Conservation (phyloP, 2,797 vertebrate species). For the Gymnodraco acuticeps region DNA sequence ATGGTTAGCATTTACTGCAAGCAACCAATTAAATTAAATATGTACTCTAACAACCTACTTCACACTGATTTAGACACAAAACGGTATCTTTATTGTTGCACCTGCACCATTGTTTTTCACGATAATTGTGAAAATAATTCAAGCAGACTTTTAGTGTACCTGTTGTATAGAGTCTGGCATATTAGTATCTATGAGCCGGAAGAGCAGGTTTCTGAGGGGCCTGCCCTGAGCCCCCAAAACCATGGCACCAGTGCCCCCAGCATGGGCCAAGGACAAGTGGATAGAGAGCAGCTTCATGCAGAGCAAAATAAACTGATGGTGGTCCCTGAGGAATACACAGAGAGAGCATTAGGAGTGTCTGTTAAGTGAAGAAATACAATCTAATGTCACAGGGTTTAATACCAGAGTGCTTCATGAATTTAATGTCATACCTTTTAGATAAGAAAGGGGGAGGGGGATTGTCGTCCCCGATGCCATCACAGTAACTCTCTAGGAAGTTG, state of each 20-base stretch:
- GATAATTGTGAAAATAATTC: not conserved
- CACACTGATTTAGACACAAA: not conserved
- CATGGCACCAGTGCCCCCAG: slow-evolving; percentile 86
- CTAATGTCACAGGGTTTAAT: no score
- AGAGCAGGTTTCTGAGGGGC: slow-evolving; percentile 87
- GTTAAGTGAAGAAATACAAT: not conserved
- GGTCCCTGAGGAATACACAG: slow-evolving; percentile 78
- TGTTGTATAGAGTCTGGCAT: slow-evolving; percentile 89
- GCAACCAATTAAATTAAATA: not conserved
- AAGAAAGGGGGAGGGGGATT: slow-evolving; percentile 84
- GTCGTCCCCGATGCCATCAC: slow-evolving; percentile 83
- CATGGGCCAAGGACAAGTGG: slow-evolving; percentile 88
- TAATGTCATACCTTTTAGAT: slow-evolving; percentile 80
- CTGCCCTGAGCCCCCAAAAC: slow-evolving; percentile 87
- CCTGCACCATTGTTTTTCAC: not conserved
- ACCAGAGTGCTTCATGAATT: not conserved
- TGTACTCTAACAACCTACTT: not conserved
- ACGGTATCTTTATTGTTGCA: not conserved
- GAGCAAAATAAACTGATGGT: slow-evolving; percentile 88
- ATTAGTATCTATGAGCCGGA: slow-evolving; percentile 88
- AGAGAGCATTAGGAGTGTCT: slow-evolving; percentile 16
- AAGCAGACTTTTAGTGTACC: slow-evolving; percentile 61
- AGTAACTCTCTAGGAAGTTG: slow-evolving; percentile 87
- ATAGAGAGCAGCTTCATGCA: slow-evolving; percentile 89
- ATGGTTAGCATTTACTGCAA: slow-evolving; percentile 3